phyloP scores from a whole-genome alignment of 2,797 vertebrate species.

The Neostethus bicornis region DNA sequence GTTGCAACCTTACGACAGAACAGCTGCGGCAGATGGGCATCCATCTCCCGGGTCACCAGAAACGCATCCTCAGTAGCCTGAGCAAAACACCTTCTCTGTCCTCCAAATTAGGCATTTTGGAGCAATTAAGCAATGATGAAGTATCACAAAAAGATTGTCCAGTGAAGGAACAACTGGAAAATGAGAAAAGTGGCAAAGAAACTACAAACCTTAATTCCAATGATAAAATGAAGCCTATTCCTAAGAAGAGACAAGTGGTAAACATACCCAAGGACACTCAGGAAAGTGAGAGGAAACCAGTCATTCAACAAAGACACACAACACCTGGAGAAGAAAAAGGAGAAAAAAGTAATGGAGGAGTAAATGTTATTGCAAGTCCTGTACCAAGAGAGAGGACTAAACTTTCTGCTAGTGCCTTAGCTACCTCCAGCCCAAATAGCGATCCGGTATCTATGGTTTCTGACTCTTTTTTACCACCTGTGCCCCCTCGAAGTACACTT shows the following conservation, averaged over 20 bases:
- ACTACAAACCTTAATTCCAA: constrained; percentile 21
- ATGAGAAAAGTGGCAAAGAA: constrained; percentile 21
- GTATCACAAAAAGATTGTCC: constrained; percentile 23
- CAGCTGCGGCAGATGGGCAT: constrained; percentile 84
- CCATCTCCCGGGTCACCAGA: constrained; percentile 86
- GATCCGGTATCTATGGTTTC: background rate
- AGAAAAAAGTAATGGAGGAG: constrained; percentile 15
- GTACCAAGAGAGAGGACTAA: constrained; percentile 86
- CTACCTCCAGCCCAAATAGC: constrained; percentile 2
- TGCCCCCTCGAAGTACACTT: constrained; percentile 84
- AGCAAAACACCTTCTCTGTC: constrained; percentile 73
- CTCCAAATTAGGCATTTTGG: constrained; percentile 13
- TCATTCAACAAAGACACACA: constrained; percentile 27
- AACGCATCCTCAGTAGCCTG: constrained; percentile 89
- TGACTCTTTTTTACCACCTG: constrained; percentile 77
- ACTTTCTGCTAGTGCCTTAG: constrained; percentile 59
- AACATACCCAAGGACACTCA: constrained; percentile 30
- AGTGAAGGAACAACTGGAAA: constrained; percentile 22
- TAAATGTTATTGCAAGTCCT: constrained; percentile 61
- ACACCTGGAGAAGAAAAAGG: constrained; percentile 17
- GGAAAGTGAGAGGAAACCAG: constrained; percentile 18
- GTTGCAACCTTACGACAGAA: constrained; percentile 76
- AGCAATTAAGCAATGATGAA: constrained; percentile 14
- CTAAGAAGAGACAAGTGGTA: constrained; percentile 46
- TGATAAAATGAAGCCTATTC: constrained; percentile 52